Conservation (phyloP, 1,140 invertebrate genomes). For the Drosophila lowei region DNA sequence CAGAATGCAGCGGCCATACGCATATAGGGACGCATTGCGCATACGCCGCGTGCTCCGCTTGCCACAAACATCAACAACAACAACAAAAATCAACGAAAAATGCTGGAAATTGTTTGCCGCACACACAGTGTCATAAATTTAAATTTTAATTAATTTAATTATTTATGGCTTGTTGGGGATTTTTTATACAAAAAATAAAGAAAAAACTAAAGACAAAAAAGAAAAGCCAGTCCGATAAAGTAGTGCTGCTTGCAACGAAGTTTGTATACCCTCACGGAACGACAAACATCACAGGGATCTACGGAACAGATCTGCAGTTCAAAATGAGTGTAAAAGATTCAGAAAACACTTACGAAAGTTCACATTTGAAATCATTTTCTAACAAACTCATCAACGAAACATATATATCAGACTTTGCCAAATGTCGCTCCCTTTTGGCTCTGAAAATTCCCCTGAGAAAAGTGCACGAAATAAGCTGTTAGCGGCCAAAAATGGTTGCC, state of each 20-base stretch:
- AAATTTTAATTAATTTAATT: constrained; percentile 81
- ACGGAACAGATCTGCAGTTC: too few species aligned
- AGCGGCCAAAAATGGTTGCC: constrained; percentile 60
- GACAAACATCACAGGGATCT: too few species aligned
- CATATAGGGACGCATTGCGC: constrained; percentile 26
- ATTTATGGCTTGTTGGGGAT: constrained; percentile 67
- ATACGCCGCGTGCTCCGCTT: constrained; percentile 44
- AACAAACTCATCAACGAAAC: constrained; percentile 29
- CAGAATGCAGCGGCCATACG: constrained; percentile 52
- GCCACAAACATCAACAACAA: constrained; percentile 2
- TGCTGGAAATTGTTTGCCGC: constrained; percentile 45
- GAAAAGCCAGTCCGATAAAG: constrained; percentile 5
- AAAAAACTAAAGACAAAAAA: constrained; percentile 12
- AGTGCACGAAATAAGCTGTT: constrained; percentile 34
- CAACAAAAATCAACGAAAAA: constrained; percentile 30
- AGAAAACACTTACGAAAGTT: not conserved
- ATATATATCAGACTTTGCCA: constrained; percentile 41
- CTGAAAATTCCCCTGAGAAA: constrained; percentile 23
- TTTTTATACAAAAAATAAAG: constrained; percentile 41
- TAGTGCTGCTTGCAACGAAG: too few species aligned
- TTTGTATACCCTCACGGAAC: too few species aligned
- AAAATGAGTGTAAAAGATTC: too few species aligned
- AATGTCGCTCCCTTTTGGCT: constrained; percentile 30
- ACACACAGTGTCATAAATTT: constrained; percentile 75
- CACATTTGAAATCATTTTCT: not conserved